These are phyloP conservation scores for Aquatica leii DNA, from an alignment of 2,888 invertebrate species.

Conservation along the genomic window DNA sequence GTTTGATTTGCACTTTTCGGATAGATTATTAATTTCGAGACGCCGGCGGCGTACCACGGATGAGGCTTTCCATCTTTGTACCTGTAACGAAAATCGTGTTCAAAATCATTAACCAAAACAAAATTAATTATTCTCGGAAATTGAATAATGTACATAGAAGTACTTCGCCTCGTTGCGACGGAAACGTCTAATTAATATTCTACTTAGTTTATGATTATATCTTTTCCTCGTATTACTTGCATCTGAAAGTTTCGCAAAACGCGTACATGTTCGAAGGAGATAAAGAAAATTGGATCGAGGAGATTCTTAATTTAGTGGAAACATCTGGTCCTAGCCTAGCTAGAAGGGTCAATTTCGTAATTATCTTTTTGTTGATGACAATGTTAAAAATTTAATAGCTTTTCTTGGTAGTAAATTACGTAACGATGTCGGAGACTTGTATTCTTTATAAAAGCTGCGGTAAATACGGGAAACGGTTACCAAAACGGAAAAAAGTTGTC, in stretches of 20 bases:
- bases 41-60: slow-evolving; percentile 77
- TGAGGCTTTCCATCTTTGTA: slow-evolving; percentile 78
- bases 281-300: slow-evolving; percentile 3
- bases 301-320: slow-evolving; percentile 4
- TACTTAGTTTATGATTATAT: slow-evolving; percentile 28
- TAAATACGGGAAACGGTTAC: slow-evolving; percentile 29
- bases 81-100: slow-evolving; percentile 63
- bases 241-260: slow-evolving; percentile 9
- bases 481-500: slow-evolving; percentile 28
- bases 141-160: slow-evolving; percentile 22
- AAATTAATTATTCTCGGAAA: slow-evolving; percentile 20
- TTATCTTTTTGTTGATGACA: too few relatives aligned
- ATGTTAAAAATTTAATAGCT: slow-evolving; percentile 3
- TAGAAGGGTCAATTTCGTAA: too few relatives aligned
- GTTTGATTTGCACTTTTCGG: slow-evolving; percentile 83
- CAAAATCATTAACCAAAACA: not conserved
- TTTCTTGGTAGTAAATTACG: slow-evolving; percentile 27
- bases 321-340: not conserved
- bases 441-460: slow-evolving; percentile 17
- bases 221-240: slow-evolving; percentile 24
- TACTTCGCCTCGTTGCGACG: slow-evolving; percentile 4
- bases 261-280: not conserved
- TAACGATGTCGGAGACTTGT: slow-evolving; percentile 23
- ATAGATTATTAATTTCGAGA: slow-evolving; percentile 77
- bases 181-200: slow-evolving; percentile 31